These are phyloP conservation scores for Epizoanthus stellaris DNA, from an alignment of 92 coral and sea anemone genomes.

Conservation along the genomic window DNA sequence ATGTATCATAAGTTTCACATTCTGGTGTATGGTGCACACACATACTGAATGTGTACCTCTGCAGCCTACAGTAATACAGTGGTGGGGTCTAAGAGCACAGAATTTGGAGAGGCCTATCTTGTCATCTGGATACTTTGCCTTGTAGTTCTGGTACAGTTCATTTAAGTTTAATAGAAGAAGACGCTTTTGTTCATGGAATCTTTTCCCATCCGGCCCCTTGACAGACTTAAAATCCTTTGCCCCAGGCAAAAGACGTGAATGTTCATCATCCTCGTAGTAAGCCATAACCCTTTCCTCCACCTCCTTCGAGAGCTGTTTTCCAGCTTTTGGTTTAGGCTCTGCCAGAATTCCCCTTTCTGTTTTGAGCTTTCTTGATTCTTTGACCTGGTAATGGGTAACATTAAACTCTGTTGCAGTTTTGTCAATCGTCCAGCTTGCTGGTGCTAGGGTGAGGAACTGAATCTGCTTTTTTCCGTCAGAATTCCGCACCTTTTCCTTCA, in stretches of 20 bases:
- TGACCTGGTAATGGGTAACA: neutral
- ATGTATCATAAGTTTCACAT: conserved; percentile 10
- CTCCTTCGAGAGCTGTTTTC: neutral
- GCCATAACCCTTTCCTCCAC: neutral
- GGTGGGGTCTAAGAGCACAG: conserved; percentile 6
- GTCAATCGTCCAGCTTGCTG: neutral
- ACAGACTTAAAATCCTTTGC: conserved; percentile 14
- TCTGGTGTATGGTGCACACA: conserved; percentile 22
- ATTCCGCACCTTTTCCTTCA: neutral
- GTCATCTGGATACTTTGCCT: conserved; percentile 5
- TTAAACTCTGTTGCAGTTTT: neutral
- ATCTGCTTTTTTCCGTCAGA: neutral
- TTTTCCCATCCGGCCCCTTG: conserved; percentile 15
- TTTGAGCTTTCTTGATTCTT: conserved; percentile 2
- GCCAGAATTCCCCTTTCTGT: conserved; percentile 15
- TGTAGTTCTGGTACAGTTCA: conserved; percentile 5
- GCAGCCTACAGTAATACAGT: conserved; percentile 22
- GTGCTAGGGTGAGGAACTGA: neutral
- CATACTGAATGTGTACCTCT: conserved; percentile 24
- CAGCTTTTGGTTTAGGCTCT: conserved; percentile 25
- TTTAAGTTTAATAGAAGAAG: conserved; percentile 14
- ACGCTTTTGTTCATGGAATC: neutral
- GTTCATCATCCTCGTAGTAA: conserved; percentile 6
- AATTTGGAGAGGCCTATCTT: conserved; percentile 2
- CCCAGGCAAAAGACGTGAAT: conserved; percentile 17